Evolutionary conservation across 2,113 vertebrate species (phyloP), one percentile per base, ranked within the genome.

Genomic region (Cottus gobio): DNA sequence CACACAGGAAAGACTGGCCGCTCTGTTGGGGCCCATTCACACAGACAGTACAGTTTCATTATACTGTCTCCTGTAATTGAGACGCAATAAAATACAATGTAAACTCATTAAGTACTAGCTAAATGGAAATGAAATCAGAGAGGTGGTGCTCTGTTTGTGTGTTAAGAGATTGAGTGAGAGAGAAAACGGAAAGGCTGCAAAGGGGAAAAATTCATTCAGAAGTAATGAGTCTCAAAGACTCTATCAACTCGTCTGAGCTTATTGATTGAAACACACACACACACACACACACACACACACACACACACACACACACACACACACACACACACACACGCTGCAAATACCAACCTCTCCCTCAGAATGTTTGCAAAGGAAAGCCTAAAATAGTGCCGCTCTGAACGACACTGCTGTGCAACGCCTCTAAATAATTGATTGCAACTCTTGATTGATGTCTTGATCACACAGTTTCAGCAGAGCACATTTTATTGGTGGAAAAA

Each of bases 351-450:
- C 62, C 26, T 63, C 71, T 50, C 46, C 46, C 30, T 66, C 37
- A 63, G 39, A 79, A 26, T 60, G 64, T 80, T 56, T 71, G 69
- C 57, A 65, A 71, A 77, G 77, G n/a, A 73, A 79, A 42, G 31
- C 42, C 9, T 56, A 67, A 75, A 79, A 88, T 66, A 52, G 71
- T 52, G 68, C 63, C 36, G 30, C 72, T 28, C 36, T 67, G 74
- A 85, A 79, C 1, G 24, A 37, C 36, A 15, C 66, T 68, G 75
- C 73, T 71, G 76, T 52, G 71, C 37, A 76, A 76, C 66, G 68
- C 36, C 61, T 81, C 61, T 86, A 22, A 89, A 89, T 89, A 83
- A 91, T 79, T 85, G 70, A 86, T 82, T 54, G 58, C 48, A 73
- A 56, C 30, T 62, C 75, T 75, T 89, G 85, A 91, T 84, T 81